Evolutionary conservation across 2,797 vertebrate species (phyloP), one percentile per base, ranked within the genome.

Genomic region (Babyrousa celebensis): DNA sequence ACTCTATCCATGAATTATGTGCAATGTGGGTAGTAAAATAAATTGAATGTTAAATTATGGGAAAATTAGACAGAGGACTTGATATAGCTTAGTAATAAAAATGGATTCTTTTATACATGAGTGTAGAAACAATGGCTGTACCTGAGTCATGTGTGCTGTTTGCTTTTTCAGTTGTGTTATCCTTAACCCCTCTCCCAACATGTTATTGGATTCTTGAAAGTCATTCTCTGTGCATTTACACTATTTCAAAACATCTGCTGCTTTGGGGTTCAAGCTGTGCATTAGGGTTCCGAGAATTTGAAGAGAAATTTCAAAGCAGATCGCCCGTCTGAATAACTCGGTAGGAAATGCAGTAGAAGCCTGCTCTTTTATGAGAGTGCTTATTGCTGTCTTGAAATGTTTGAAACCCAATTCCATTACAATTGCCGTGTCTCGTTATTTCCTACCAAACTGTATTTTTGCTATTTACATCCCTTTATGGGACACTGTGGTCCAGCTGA

Each of bases 41-140:
- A 97, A 97, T 97, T 97, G 96, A 89, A 98, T 97, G 96, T 97
- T 95, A 97, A 96, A 97, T 97, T 97, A 96, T 82, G 43, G 88
- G 89, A 84, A 92, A 94, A 97, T 97, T 96, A 97, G 92, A 85
- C 60, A 85, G 88, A 94, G 58, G 56, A n/a, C 40, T 83, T 85
- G 52, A 43, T 90, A 52, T 62, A 83, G 71, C 52, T 83, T 48
- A 29, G 85, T 71, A 67, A 95, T 74, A 67, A 97, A 91, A 95
- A 92, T 8, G 23, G 68, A 52, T 80, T 15, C 79, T 85, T 95
- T 68, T 21, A 36, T 67, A 77, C 1, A 8, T 40, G 72, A 52
- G 58, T 5, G 0, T 68, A 18, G 18, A 40, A 85, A 52, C 0
- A 56, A 40, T 29, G 48, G 54, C 1, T 29, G 0, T 0, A 6